A percentile compares a stretch with the other conserved stretches of the same genome.
Evolutionary conservation across 2,113 vertebrate species (phyloP).

Genomic region (Catharus minimus): DNA sequence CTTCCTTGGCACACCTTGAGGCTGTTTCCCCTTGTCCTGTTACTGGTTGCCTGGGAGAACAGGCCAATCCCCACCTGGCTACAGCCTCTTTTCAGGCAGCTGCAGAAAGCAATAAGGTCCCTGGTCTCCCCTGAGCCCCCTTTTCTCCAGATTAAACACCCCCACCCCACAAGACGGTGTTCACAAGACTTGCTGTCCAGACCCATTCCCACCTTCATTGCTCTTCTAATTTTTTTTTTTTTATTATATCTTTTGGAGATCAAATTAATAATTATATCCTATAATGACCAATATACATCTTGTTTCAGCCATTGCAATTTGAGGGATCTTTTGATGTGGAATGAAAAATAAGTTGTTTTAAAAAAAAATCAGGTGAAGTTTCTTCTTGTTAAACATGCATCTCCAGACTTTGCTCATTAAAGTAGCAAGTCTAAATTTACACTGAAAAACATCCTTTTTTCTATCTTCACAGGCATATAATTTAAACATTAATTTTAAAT

Average conservation of each 20-base stretch:
- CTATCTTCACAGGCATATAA: background rate
- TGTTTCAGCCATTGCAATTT: background rate
- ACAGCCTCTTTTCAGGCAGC: background rate
- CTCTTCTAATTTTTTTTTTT: background rate
- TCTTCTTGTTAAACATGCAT: background rate
- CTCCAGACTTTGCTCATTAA: background rate
- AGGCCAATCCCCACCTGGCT: background rate
- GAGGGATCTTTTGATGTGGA: background rate
- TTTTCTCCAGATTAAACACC: background rate
- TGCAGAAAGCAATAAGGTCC: too few relatives aligned
- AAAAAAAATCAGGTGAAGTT: background rate
- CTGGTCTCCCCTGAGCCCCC: background rate
- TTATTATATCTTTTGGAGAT: background rate
- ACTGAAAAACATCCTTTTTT: background rate
- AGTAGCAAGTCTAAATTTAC: background rate
- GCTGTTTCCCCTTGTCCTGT: background rate
- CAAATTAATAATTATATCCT: background rate
- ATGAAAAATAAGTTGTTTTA: background rate
- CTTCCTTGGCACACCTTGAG: background rate
- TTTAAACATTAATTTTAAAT: background rate
- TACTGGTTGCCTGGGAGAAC: background rate
- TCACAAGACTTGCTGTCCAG: background rate
- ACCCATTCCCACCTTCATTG: background rate
- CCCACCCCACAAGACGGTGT: rapidly evolving
- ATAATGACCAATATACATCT: background rate